Conservation (phyloP, 2,113 vertebrate species). For the Myiopsitta monachus region DNA sequence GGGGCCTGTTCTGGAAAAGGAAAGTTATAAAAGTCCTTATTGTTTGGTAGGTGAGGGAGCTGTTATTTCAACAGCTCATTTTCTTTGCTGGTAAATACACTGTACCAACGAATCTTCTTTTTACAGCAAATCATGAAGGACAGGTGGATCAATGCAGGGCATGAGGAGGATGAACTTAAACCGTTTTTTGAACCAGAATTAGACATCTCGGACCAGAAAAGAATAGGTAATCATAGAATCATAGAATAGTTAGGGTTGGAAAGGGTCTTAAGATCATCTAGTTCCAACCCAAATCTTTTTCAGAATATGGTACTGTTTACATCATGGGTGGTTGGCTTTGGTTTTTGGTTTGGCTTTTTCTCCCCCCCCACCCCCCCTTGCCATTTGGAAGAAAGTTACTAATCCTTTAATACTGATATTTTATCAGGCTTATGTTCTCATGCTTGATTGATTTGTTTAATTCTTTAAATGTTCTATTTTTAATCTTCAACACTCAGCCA, state of each 20-base stretch:
- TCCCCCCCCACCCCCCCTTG: too few relatives aligned
- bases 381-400: neutral
- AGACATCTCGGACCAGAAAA: constrained; percentile 96
- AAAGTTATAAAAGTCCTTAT: neutral
- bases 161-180: constrained; percentile 95
- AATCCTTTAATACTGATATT: neutral
- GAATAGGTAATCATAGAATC: constrained; percentile 96
- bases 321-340: neutral
- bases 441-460: neutral
- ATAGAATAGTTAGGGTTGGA: too few relatives aligned
- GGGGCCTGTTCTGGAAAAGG: neutral
- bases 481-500: neutral
- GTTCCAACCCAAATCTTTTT: neutral
- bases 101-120: neutral
- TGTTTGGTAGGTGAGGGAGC: neutral
- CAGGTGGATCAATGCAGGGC: constrained; percentile 96
- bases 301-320: neutral
- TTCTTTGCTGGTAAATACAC: neutral
- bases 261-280: too few relatives aligned
- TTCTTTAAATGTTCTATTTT: neutral
- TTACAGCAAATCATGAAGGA: constrained; percentile 99
- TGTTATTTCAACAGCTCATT: neutral
- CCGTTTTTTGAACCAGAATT: constrained; percentile 93
- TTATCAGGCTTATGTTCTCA: neutral
- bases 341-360: neutral